A percentile compares a stretch with the other conserved stretches of the same genome.
Evolutionary conservation across 2,888 invertebrate genomes (phyloP).

Genomic region (Agonopterix alstromeriana): DNA sequence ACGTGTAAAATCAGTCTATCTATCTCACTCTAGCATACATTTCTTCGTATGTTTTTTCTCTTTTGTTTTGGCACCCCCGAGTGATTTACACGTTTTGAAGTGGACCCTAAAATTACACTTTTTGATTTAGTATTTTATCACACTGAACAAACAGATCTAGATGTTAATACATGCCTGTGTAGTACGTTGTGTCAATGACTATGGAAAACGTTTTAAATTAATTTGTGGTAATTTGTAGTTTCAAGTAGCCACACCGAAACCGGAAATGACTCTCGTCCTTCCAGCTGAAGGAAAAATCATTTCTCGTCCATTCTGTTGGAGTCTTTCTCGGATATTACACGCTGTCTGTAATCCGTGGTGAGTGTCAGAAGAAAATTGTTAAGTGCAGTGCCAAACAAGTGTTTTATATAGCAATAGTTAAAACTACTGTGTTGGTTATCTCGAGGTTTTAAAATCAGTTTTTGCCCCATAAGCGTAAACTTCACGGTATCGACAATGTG

Average conservation of each 20-base stretch:
- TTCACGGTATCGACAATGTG: slow-evolving; percentile 3
- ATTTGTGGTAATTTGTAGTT: background rate
- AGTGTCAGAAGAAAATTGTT: slow-evolving; percentile 60
- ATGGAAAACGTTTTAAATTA: background rate
- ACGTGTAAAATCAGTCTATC: too few species aligned
- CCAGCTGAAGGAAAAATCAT: slow-evolving; percentile 63
- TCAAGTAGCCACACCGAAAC: slow-evolving; percentile 31
- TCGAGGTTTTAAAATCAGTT: background rate
- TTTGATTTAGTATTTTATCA: too few species aligned
- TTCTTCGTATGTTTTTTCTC: too few species aligned
- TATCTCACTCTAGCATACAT: too few species aligned
- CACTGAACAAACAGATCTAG: background rate
- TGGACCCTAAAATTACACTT: too few species aligned
- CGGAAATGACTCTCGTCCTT: slow-evolving; percentile 62
- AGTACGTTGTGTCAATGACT: background rate
- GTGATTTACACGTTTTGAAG: too few species aligned
- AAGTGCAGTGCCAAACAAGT: slow-evolving; percentile 62
- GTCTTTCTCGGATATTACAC: slow-evolving; percentile 81
- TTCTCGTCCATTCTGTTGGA: slow-evolving; percentile 83
- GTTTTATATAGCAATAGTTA: slow-evolving; percentile 17
- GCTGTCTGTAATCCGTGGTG: slow-evolving; percentile 73
- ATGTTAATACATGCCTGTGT: background rate
- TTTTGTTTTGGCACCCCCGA: too few species aligned
- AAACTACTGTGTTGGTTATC: slow-evolving; percentile 1
- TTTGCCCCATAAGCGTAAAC: background rate